Conservation (phyloP, 2,888 invertebrate genomes). For the Habroteleia sp. region DNA sequence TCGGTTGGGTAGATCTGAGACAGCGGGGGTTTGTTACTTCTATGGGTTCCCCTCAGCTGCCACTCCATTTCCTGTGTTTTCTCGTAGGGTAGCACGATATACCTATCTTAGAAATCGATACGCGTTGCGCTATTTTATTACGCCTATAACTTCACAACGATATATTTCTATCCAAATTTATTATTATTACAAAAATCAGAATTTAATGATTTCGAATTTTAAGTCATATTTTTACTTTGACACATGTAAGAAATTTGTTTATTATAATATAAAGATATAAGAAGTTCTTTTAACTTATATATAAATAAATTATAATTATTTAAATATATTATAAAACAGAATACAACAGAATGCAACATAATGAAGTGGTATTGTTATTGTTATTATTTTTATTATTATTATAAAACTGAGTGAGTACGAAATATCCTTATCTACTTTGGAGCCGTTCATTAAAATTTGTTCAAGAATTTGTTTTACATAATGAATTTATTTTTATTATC, state of each 20-base stretch:
- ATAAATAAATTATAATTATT: no score
- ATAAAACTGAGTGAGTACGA: constrained; percentile 64
- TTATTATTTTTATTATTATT: no score
- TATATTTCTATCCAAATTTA: constrained; percentile 1
- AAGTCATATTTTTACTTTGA: no score
- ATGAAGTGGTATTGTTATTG: not conserved
- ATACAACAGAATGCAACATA: no score
- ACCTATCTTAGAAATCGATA: constrained; percentile 57
- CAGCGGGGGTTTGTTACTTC: constrained; percentile 46
- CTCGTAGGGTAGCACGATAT: constrained; percentile 52
- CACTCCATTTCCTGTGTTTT: constrained; percentile 53
- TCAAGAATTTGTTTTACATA: no score
- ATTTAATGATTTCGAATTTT: no score
- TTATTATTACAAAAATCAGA: constrained; percentile 7
- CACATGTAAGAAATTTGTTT: no score
- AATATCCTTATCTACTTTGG: constrained; percentile 60
- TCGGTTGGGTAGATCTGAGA: constrained; percentile 49
- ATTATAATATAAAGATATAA: no score
- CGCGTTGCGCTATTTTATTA: constrained; percentile 35
- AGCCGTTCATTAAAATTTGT: constrained; percentile 57
- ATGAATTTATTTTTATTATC: no score
- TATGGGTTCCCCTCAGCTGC: constrained; percentile 60
- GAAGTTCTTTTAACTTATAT: no score
- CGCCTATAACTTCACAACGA: not conserved
- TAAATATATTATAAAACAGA: constrained; percentile 2